A percentile compares a stretch with the other conserved stretches of the same genome.
These are phyloP conservation scores for Microplitis demolitor DNA, from an alignment of 1,140 invertebrate species.

Conservation along the genomic window DNA sequence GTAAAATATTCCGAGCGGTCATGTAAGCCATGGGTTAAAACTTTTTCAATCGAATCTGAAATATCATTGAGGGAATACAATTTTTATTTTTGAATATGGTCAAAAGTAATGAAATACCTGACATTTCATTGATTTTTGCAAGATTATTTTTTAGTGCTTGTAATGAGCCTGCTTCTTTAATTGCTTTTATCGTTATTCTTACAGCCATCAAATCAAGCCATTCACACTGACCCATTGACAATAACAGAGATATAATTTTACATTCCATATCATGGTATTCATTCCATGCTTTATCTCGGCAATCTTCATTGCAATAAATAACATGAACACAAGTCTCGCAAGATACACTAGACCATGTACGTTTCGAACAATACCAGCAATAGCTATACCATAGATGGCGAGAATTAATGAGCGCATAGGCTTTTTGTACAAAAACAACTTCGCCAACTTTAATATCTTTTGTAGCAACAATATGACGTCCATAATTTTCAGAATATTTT, in stretches of 20 bases:
- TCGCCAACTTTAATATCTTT: slow-evolving; percentile 72
- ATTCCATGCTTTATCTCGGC: slow-evolving; percentile 65
- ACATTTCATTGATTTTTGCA: slow-evolving; percentile 49
- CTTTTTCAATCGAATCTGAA: not conserved
- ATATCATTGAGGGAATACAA: not conserved
- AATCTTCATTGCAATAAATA: slow-evolving; percentile 73
- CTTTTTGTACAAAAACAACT: slow-evolving; percentile 75
- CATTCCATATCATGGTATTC: slow-evolving; percentile 78
- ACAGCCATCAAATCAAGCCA: slow-evolving; percentile 68
- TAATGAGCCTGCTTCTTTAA: slow-evolving; percentile 60
- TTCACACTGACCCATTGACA: slow-evolving; percentile 66
- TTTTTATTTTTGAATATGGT: not conserved
- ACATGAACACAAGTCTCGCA: slow-evolving; percentile 67
- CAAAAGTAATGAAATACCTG: slow-evolving; percentile 36
- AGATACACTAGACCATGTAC: slow-evolving; percentile 65
- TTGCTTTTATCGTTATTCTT: slow-evolving; percentile 65
- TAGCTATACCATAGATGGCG: slow-evolving; percentile 65
- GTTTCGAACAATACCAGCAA: slow-evolving; percentile 76
- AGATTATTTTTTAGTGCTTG: slow-evolving; percentile 55
- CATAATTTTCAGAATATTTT: slow-evolving; percentile 55
- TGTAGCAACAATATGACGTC: slow-evolving; percentile 67
- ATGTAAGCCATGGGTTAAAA: too few relatives aligned
- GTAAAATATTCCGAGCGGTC: too few relatives aligned
- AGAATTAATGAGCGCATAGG: slow-evolving; percentile 72
- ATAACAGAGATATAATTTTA: slow-evolving; percentile 61